Base-by-base conservation (phyloP, 2,888 invertebrate species). In the Silvanus unidentatus region DNA sequence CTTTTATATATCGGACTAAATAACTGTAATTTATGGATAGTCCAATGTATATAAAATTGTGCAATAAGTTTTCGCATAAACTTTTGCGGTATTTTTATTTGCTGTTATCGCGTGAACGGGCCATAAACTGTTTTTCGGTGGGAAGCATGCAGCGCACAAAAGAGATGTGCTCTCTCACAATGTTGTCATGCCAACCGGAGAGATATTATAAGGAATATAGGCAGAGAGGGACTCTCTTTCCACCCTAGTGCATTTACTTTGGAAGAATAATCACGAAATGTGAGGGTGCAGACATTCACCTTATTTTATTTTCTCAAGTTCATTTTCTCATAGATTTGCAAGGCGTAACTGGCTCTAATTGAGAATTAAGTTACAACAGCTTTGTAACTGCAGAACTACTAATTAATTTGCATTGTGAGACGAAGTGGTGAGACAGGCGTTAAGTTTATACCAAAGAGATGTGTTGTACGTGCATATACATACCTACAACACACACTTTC, bases 111-210 rank as follows among this genome's bases (percentile, higher is more conserved):
- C 51, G 37, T 37, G 56, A 58, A 54, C 54, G 53, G 52, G 53
- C 58, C 57, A 51, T 56, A 55, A 59, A 54, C 53, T 54, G 50
- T 58, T 57, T 47, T 54, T 53, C 55, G 47, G 48, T 56, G 44
- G 52, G 37, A 37, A 42, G 53, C n/a, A 55, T 54, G 53, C 47
- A 57, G 53, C 54, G 53, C 49, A 45, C 22, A 50, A 53, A 56
- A 57, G 57, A 57, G 59, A 59, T 59, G 53, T 48, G 30, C 32
- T 22, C 22, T 39, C 47, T 42, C 51, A 52, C 54, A 47, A 54
- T 52, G 64, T 65, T 58, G 65, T 63, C 63, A 65, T 65, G 63
- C 59, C 63, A 59, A 65, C 65, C n/a, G 50, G 57, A 36, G 37
- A 37, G 37, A 57, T 59, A 58, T 56, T 59, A 57, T 56, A 55